Percentiles rank a stretch among this genome's conserved stretches.
Conservation (phyloP, 2,113 vertebrate species). For the Camelus bactrianus region DNA sequence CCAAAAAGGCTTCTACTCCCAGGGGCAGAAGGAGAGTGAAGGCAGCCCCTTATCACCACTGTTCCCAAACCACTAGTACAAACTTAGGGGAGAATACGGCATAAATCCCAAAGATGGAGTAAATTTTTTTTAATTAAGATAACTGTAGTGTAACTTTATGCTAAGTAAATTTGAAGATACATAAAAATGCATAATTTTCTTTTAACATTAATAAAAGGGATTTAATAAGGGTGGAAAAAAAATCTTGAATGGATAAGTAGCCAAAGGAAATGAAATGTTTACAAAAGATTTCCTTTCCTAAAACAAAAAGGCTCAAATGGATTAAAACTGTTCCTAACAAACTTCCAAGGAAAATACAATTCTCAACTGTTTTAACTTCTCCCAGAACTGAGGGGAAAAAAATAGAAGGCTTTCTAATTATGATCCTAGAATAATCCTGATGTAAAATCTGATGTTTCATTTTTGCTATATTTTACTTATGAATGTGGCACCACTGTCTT, state of each 20-base stretch:
- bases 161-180: constrained; percentile 39
- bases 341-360: background rate
- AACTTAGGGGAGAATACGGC: background rate
- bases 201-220: constrained; percentile 28
- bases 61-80: background rate
- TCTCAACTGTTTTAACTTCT: constrained; percentile 37
- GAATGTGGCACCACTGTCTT: background rate
- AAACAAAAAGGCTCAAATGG: constrained; percentile 34
- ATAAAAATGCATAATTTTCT: background rate
- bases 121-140: constrained; percentile 7
- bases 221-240: background rate
- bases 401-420: background rate
- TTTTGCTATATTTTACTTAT: background rate
- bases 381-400: background rate
- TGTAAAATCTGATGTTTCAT: background rate
- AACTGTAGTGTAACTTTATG: background rate
- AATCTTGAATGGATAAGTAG: background rate
- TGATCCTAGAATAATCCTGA: background rate
- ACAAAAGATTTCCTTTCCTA: background rate
- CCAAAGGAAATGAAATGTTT: background rate
- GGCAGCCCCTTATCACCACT: background rate
- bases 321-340: background rate
- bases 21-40: background rate
- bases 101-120: background rate
- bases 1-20: background rate